Conservation (phyloP, 2,113 vertebrate genomes). For the Lepus americanus region DNA sequence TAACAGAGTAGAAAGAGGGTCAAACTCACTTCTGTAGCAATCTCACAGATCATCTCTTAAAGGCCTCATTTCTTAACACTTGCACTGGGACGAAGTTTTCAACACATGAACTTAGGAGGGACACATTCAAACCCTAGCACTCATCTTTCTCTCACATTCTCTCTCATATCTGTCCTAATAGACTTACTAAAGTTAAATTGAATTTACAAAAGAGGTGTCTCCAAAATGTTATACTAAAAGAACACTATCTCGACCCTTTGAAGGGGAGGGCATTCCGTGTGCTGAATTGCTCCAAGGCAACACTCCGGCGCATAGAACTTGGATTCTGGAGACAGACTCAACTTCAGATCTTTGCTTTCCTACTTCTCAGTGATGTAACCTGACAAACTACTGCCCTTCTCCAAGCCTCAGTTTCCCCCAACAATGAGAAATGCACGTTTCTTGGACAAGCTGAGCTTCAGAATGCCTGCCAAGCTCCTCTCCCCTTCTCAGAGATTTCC, state of each 20-base stretch:
- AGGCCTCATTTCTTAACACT: background rate
- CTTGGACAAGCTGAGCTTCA: background rate
- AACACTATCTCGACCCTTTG: background rate
- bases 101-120: background rate
- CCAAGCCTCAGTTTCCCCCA: background rate
- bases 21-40: background rate
- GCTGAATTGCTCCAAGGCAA: fast-evolving
- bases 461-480: background rate
- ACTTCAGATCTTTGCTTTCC: background rate
- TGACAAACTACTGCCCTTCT: background rate
- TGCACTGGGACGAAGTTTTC: background rate
- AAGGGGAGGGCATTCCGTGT: background rate
- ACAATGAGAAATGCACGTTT: background rate
- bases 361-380: background rate
- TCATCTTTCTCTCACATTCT: background rate
- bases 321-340: background rate
- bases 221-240: background rate
- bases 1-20: background rate
- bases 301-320: background rate
- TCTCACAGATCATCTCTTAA: background rate
- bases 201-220: background rate
- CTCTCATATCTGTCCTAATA: background rate
- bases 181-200: background rate
- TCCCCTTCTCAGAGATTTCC: too few species aligned
- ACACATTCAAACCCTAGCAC: background rate